Evolutionary conservation across 2,888 invertebrate species (phyloP).

Genomic region (Harpagoxenus sublaevis): DNA sequence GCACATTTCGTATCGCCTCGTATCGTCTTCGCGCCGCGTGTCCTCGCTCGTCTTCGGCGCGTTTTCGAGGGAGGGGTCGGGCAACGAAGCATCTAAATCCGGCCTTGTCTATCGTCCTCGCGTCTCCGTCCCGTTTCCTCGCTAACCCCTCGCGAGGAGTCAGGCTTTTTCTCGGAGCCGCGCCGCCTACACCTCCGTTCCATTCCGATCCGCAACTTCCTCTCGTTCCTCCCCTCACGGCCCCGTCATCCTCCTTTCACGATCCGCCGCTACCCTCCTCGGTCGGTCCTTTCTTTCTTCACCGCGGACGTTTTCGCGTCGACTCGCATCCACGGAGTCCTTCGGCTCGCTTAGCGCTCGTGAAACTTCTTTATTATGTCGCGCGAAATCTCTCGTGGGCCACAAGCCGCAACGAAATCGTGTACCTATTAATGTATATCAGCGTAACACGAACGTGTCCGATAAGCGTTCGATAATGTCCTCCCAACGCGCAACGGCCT

Average conservation of each 20-base stretch:
- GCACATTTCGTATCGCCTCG: not conserved
- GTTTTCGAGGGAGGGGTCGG: constrained; percentile 26
- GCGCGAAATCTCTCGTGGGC: not conserved
- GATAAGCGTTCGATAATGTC: constrained; percentile 3
- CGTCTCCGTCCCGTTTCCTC: constrained; percentile 46
- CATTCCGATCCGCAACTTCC: not conserved
- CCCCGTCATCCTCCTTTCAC: not conserved
- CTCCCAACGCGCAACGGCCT: too few species aligned
- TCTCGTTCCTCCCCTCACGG: not conserved
- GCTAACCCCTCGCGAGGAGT: constrained; percentile 49
- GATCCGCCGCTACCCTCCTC: not conserved
- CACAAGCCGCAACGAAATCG: not conserved
- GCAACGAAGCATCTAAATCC: constrained; percentile 50
- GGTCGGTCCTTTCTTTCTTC: constrained; percentile 13
- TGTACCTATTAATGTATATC: not conserved
- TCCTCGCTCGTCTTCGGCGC: not conserved
- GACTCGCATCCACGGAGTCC: not conserved
- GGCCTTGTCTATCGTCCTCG: constrained; percentile 41
- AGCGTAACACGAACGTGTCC: not conserved
- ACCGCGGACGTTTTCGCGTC: not conserved
- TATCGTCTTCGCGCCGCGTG: not conserved
- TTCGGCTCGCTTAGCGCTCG: not conserved
- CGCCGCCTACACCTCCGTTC: constrained; percentile 19
- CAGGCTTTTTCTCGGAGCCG: constrained; percentile 52
- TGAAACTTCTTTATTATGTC: not conserved